phyloP scores from a whole-genome alignment of 2,113 vertebrate genomes.

The Syngnathus scovelli region DNA sequence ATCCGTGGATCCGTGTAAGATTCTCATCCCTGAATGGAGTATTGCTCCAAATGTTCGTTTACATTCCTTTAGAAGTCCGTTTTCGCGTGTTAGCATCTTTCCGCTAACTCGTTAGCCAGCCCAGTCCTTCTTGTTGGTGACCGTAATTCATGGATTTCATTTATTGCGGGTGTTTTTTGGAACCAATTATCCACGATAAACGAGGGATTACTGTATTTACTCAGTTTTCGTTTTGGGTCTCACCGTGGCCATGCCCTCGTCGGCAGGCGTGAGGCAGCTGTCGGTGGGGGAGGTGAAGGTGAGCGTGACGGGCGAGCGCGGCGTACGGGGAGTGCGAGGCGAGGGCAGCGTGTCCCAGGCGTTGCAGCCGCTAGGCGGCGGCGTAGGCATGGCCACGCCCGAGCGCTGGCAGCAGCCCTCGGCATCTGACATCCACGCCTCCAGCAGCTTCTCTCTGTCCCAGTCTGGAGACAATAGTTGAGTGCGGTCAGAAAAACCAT shows the following conservation, averaged over 20 bases:
- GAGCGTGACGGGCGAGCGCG: conserved; percentile 62
- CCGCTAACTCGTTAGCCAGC: no score
- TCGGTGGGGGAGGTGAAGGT: conserved; percentile 67
- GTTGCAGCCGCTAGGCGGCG: conserved; percentile 64
- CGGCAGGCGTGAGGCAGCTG: conserved; percentile 65
- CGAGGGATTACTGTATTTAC: no score
- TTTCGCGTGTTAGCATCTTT: no score
- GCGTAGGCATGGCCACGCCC: conserved; percentile 64
- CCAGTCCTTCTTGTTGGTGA: no score
- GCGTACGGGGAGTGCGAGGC: conserved; percentile 63
- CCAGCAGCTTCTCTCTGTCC: conserved; percentile 66
- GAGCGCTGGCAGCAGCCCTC: conserved; percentile 67
- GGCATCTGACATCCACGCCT: conserved; percentile 66
- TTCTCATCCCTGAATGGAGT: no score
- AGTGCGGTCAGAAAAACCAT: background rate
- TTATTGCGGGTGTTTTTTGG: no score
- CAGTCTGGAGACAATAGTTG: conserved; percentile 43
- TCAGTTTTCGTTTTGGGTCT: conserved; percentile 6
- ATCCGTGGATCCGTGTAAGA: no score
- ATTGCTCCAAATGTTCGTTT: no score
- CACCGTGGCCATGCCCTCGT: conserved; percentile 59
- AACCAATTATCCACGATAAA: no score
- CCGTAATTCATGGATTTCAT: no score
- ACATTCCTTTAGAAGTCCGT: no score
- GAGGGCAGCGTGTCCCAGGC: conserved; percentile 68